Base-by-base conservation (phyloP, 1,140 invertebrate genomes). In the Temnothorax nylanderi region DNA sequence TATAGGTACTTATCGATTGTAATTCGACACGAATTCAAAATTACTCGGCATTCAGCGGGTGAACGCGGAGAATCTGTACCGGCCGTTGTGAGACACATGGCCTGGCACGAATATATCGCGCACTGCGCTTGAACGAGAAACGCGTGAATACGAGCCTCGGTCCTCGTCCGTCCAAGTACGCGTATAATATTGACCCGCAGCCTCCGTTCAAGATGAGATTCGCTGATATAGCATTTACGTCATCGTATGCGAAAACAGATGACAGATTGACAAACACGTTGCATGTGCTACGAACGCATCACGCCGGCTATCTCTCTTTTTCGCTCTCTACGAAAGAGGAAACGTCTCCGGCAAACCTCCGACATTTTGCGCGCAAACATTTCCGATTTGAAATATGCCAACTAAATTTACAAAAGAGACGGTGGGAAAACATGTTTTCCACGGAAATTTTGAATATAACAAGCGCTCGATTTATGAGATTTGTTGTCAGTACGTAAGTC, bases 151-250 rank as follows among this genome's bases (percentile, higher is more conserved):
- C 18, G 18, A 32, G 18, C 10, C 13, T 71, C 21, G n/a, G 13
- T 78, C 11, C n/a, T 51, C 60, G 49, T 58, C 13, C n/a, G 41
- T 56, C 49, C 49, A 71, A 84, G 32, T 56, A 69, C 11, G 69
- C 37, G 6, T 58, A 26, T 26, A 26, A 26, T 26, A 21, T 60
- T 74, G 80, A 60, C 72, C 8, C 72, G 75, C 51, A 49, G 71
- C 56, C 81, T 75, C 37, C 16, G 80, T 58, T 72, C 32, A 34
- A 75, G 69, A 84, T 60, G 69, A 84, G 54, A 84, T 84, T 75
- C 54, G 18, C 80, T 18, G 80, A 84, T 84, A 84, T 75, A 84
- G 11, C 44, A 75, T 84, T 75, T 74, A 75, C 80, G 80, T 84
- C 80, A 82, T 82, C 26, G 37, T 62, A 18, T 75, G 32, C 80